Base-by-base conservation (phyloP, 2,888 invertebrate species). In the Parnassius smintheus region DNA sequence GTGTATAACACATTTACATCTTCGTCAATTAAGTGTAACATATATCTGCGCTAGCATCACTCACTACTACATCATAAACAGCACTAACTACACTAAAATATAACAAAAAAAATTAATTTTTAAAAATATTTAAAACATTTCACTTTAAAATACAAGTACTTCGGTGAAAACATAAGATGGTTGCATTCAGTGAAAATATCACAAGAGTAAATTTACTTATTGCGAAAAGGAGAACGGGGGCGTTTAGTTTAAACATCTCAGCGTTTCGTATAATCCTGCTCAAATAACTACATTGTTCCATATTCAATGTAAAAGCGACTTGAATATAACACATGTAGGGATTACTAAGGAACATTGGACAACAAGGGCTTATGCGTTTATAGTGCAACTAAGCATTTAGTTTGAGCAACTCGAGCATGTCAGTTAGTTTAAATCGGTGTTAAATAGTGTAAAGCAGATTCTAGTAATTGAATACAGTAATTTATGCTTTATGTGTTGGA, bases 191-290 rank as follows among this genome's bases (percentile, higher is more conserved):
- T 11, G 45, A 48, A 42, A 60, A 49, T 60, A 53, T 22, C 54
- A 49, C 2, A n/a, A 50, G 56, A 61, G 50, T 49, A 61, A 56
- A 61, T 61, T 25, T 61, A 46, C 61, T 56, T 35, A 42, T 48
- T 44, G 55, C 50, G 44, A 49, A 0, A 22, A 44, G 12, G 50
- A 48, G 61, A 50, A 8, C 22, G 60, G 11, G 46, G 41, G 54
- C 18, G 51, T 13, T 44, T 44, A 51, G 56, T 56, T 51, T 61
- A 56, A 61, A 56, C 52, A 25, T 51, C 44, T 51, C 45, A 44
- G 56, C 52, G 56, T 51, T 61, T 44, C 51, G 46, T 41, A n/a
- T 52, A 56, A 52, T 46, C 52, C 42, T 9, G 44, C 11, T 44
- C 46, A 41, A 61, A 56, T 54, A 46, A 46, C 60, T 60, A 49